phyloP scores from a whole-genome alignment of 2,888 invertebrate genomes.

The Cosmorhoe ocellata region DNA sequence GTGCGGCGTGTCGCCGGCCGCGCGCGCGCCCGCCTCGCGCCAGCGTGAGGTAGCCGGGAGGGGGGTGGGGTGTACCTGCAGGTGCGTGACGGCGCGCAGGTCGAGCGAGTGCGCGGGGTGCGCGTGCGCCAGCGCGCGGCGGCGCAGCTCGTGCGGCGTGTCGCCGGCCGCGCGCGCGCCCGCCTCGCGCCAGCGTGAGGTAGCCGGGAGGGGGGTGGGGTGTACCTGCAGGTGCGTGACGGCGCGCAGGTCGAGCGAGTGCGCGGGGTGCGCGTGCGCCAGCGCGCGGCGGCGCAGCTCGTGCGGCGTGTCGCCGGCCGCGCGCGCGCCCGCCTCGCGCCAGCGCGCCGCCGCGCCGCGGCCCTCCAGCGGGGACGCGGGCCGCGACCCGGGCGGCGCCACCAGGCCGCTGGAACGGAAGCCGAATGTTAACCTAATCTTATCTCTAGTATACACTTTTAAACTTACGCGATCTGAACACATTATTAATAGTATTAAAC shows the following conservation, averaged over 20 bases:
- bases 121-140: constrained; percentile 84
- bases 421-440: no score
- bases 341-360: constrained; percentile 66
- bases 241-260: constrained; percentile 88
- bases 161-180: constrained; percentile 51
- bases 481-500: no score
- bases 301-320: constrained; percentile 78
- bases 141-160: constrained; percentile 86
- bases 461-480: no score
- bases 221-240: constrained; percentile 87
- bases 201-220: no score
- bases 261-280: constrained; percentile 89
- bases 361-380: constrained; percentile 71
- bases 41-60: no score
- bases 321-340: constrained; percentile 78
- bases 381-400: constrained; percentile 65
- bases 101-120: constrained; percentile 93
- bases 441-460: no score
- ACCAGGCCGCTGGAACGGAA: constrained; percentile 58
- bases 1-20: constrained; percentile 78
- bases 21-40: constrained; percentile 80
- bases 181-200: constrained; percentile 83
- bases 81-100: constrained; percentile 86
- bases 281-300: constrained; percentile 87
- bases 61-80: constrained; percentile 87